Evolutionary conservation across 2,113 vertebrate genomes (phyloP).

Genomic region (Herpailurus yagouaroundi): DNA sequence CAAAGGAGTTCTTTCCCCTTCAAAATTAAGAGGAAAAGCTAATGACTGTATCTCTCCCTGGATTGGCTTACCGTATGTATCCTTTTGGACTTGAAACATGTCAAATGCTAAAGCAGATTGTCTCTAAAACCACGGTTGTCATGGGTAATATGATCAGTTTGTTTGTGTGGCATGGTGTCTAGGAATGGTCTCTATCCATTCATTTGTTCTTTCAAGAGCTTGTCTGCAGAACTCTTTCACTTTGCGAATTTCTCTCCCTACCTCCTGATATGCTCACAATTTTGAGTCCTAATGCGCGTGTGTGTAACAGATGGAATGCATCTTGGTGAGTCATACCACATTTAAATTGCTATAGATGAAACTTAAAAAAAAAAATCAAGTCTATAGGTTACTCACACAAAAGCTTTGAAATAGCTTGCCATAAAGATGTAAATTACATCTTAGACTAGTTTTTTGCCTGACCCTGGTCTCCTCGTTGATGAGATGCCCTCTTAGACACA

Average conservation of each 20-base stretch:
- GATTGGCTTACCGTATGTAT: neutral
- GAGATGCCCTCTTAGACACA: neutral
- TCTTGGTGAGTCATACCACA: constrained; percentile 43
- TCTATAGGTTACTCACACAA: neutral
- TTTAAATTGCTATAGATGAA: constrained; percentile 37
- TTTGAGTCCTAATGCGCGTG: neutral
- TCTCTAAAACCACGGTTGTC: neutral
- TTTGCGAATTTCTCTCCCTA: constrained; percentile 44
- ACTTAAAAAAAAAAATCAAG: constrained; percentile 24
- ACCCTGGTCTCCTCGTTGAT: neutral
- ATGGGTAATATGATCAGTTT: neutral
- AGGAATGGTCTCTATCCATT: neutral
- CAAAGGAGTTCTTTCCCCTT: neutral
- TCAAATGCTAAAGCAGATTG: neutral
- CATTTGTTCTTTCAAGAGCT: constrained; percentile 26
- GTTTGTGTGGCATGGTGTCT: neutral
- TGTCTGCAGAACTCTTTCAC: neutral
- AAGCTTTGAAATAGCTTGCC: constrained; percentile 6
- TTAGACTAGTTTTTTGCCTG: neutral
- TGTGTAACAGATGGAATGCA: constrained; percentile 36
- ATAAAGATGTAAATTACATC: neutral
- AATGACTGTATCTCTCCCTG: neutral
- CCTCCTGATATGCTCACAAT: neutral
- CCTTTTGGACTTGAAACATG: neutral
- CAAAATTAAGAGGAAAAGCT: neutral